Conservation (phyloP, 2,888 invertebrate genomes). For the Leptopilina drosophilae region DNA sequence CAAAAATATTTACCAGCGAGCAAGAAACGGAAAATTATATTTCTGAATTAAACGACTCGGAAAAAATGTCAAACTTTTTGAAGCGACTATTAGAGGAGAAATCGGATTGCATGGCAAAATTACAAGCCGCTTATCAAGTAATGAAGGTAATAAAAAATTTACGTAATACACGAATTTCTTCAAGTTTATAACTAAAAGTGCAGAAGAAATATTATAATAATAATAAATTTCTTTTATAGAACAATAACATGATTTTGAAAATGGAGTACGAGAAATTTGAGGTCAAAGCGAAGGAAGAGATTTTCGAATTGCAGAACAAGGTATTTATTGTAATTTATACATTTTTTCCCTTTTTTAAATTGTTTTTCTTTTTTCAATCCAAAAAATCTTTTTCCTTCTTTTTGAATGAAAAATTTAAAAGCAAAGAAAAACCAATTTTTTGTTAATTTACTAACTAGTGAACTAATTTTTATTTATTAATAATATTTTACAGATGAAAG, state of each 20-base stretch:
- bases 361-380: not conserved
- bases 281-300: slow-evolving; percentile 62
- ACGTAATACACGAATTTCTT: too few relatives aligned
- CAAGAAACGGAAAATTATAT: slow-evolving; percentile 57
- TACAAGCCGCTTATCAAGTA: slow-evolving; percentile 68
- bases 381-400: not conserved
- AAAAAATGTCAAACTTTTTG: slow-evolving; percentile 63
- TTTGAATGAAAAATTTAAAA: too few relatives aligned
- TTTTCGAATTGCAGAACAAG: slow-evolving; percentile 62
- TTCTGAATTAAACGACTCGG: slow-evolving; percentile 60
- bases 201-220: too few relatives aligned
- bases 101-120: slow-evolving; percentile 63
- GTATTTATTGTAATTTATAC: slow-evolving; percentile 46
- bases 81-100: slow-evolving; percentile 64
- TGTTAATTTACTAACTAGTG: too few relatives aligned
- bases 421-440: too few relatives aligned
- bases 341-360: not conserved
- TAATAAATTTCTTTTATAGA: slow-evolving; percentile 57
- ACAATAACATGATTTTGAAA: slow-evolving; percentile 67
- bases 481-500: slow-evolving; percentile 59
- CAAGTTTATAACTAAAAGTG: too few relatives aligned
- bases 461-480: too few relatives aligned
- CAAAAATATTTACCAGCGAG: slow-evolving; percentile 58
- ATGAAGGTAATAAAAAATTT: slow-evolving; percentile 61
- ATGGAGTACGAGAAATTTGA: slow-evolving; percentile 59